Conservation (phyloP, 2,113 vertebrate genomes). For the Turnix velox region DNA sequence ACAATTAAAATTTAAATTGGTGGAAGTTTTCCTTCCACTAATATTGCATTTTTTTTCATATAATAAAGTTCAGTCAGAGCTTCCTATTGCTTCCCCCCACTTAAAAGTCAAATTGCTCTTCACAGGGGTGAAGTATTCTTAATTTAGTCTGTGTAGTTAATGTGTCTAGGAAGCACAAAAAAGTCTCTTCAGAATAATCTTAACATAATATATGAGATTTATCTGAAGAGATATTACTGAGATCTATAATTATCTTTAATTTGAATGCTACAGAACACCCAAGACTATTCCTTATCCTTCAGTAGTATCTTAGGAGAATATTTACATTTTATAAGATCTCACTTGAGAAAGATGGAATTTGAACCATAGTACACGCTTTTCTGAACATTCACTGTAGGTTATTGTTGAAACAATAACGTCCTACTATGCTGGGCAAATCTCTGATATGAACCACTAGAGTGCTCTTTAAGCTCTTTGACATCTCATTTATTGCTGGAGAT, state of each 20-base stretch:
- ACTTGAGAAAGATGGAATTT: neutral
- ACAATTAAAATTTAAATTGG: neutral
- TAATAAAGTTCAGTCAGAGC: accelerated
- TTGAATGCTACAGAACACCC: neutral
- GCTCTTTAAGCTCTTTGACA: neutral
- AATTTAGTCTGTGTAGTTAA: neutral
- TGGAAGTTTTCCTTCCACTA: neutral
- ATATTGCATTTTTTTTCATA: neutral
- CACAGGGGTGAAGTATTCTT: neutral
- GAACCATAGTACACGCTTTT: neutral
- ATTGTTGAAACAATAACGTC: neutral
- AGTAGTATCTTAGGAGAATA: neutral
- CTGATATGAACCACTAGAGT: neutral
- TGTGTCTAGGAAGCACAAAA: neutral
- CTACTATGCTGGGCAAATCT: neutral
- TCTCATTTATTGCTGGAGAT: neutral
- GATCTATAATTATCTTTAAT: neutral
- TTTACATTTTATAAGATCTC: neutral
- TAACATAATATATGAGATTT: neutral
- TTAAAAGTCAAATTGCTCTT: neutral
- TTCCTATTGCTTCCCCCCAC: neutral
- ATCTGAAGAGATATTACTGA: neutral
- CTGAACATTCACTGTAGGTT: neutral
- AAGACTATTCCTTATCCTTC: neutral
- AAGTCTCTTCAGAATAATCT: neutral